These are phyloP conservation scores for Corythornis vintsioides DNA, from an alignment of 2,113 vertebrate species.

Conservation along the genomic window DNA sequence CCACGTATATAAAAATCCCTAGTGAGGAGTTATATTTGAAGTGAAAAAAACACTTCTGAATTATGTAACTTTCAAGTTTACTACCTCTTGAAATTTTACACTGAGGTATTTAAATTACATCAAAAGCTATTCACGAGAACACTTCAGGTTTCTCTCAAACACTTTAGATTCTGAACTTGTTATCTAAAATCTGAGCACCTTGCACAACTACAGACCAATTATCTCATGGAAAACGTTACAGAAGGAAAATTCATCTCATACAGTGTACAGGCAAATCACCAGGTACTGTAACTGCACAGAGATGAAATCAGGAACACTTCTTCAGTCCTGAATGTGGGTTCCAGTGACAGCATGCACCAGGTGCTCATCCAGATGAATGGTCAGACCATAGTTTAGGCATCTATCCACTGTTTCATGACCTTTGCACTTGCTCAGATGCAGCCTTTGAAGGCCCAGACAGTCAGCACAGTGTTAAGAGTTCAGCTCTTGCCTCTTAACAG, in stretches of 20 bases:
- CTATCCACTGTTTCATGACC: not conserved
- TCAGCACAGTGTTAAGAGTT: not conserved
- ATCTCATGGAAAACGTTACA: not conserved
- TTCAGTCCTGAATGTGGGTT: not conserved
- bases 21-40: not conserved
- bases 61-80: not conserved
- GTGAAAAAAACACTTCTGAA: not conserved
- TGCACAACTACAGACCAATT: not conserved
- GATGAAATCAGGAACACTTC: not conserved
- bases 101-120: not conserved
- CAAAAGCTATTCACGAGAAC: not conserved
- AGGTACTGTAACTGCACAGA: not conserved
- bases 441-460: not conserved
- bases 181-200: not conserved
- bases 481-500: not conserved
- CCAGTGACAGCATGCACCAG: not conserved
- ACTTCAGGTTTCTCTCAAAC: not conserved
- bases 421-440: not conserved
- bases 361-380: not conserved
- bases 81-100: not conserved
- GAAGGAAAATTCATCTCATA: not conserved
- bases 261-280: not conserved
- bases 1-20: not conserved
- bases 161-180: not conserved
- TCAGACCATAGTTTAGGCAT: not conserved